Evolutionary conservation across 2,797 vertebrate species (phyloP), one percentile per base, ranked within the genome.

Genomic region (Gallirallus australis): DNA sequence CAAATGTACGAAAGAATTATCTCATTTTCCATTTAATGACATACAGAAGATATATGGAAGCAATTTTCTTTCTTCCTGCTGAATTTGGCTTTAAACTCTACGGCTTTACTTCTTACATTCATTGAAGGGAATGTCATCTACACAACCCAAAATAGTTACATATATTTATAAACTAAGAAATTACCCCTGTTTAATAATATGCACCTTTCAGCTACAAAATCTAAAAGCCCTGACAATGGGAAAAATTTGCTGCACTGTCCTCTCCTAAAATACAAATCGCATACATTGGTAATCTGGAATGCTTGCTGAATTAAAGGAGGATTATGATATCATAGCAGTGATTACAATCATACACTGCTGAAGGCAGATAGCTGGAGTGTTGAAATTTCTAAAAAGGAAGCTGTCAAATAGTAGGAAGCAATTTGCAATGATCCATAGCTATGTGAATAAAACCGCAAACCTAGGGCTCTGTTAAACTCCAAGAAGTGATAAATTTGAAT

Each of bases 21-120:
- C 94, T 96, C 64, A 86, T 96, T 97, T 94, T 82, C 73, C 79
- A 86, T 89, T 70, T 96, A 91, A 92, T 93, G 89, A 89, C 82
- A 95, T 91, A 88, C 90, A 96, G 96, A 95, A 96, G 93, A 95
- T 96, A 94, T 92, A 95, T 96, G 94, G 94, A 96, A 97, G 94
- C 66, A 94, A 95, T 97, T 96, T 97, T 90, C 94, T 89, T 96
- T 96, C 91, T 95, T 96, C 96, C 86, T 96, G 91, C 89, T 96
- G 93, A 96, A 96, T 96, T 93, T 96, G 93, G 91, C 86, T 95
- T 94, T 89, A 93, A 94, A 94, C 65, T 91, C 72, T 85, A 54
- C 64, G 91, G 86, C 61, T 89, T 96, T 91, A 82, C 66, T 89
- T 90, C 83, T 82, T 89, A 92, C 57, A 81, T 93, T 93, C 61